These are phyloP conservation scores for Aporophyla nigra DNA, from an alignment of 2,888 invertebrate genomes.

Conservation along the genomic window DNA sequence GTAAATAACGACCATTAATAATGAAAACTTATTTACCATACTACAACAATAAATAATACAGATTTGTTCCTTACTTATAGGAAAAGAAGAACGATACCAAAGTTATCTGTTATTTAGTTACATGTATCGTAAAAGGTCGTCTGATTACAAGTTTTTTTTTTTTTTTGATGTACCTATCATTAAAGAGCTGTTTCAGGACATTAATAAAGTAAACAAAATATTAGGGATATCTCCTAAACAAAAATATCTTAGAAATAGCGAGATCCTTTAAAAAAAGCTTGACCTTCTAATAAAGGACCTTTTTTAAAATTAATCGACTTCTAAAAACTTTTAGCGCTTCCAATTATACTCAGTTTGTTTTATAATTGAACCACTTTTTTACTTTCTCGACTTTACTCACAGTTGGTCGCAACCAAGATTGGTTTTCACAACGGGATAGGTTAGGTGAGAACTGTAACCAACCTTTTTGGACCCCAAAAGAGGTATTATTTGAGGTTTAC, in stretches of 20 bases:
- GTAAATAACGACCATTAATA: background rate
- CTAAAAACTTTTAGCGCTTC: background rate
- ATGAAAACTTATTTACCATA: no score
- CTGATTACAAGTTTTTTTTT: background rate
- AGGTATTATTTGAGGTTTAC: background rate
- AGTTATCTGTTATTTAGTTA: background rate
- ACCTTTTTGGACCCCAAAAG: background rate
- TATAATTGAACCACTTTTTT: background rate
- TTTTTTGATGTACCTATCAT: background rate
- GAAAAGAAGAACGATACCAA: background rate
- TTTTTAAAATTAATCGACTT: background rate
- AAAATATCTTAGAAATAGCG: background rate
- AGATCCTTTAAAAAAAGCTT: background rate
- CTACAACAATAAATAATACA: background rate
- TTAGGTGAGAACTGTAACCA: background rate
- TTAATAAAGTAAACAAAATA: background rate
- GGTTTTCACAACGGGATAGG: background rate
- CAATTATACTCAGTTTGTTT: background rate
- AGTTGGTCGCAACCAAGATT: background rate
- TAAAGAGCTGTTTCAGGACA: background rate
- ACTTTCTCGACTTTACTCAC: background rate
- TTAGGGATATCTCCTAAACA: background rate
- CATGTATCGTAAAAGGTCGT: background rate
- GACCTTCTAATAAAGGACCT: background rate
- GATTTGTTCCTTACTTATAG: background rate